Evolutionary conservation across 2,888 invertebrate genomes (phyloP), one percentile per base, ranked within the genome.

Genomic region (Drosophila silvestris): DNA sequence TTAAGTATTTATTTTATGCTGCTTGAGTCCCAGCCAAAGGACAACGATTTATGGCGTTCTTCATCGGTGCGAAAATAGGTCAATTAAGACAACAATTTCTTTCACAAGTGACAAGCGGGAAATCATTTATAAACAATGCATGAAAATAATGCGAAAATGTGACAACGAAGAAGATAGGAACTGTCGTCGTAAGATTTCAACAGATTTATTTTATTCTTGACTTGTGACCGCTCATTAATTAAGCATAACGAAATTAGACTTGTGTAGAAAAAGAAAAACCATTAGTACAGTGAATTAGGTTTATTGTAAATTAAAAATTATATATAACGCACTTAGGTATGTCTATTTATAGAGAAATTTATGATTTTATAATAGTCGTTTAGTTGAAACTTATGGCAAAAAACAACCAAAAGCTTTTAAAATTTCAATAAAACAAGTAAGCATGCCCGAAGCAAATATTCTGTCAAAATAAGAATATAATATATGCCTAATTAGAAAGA

Each of bases 11-110:
- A 14, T 44, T 44, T 44, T 2, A 2, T 12, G n/a, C n/a, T n/a
- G 10, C n/a, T 10, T 12, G 3, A n/a, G n/a, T n/a, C 7, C 7
- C 19, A 39, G n/a, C n/a, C 2, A 41, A 41, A 10, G 5, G n/a
- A n/a, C 41, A 47, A 26, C 16, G 14, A 26, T 2, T 26, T 16
- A 10, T 26, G 9, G 47, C 14, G 26, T 26, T 47, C 1, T 47
- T 47, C 47, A 47, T 26, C 9, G 9, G 5, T 26, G 28, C 19
- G 10, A 19, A 28, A 51, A 32, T 16, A n/a, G 33, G 33, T 26
- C 59, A 75, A 75, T 75, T 75, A 75, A 54, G 69, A 61, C 41
- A 50, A 56, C 57, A 61, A 75, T 69, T 57, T 28, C 28, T 47
- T 61, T 69, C 44, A 75, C 70, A 61, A 52, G 50, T 50, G 64